Evolutionary conservation across 2,797 vertebrate species (phyloP).

Genomic region (Mormyrus proboscirostris): DNA sequence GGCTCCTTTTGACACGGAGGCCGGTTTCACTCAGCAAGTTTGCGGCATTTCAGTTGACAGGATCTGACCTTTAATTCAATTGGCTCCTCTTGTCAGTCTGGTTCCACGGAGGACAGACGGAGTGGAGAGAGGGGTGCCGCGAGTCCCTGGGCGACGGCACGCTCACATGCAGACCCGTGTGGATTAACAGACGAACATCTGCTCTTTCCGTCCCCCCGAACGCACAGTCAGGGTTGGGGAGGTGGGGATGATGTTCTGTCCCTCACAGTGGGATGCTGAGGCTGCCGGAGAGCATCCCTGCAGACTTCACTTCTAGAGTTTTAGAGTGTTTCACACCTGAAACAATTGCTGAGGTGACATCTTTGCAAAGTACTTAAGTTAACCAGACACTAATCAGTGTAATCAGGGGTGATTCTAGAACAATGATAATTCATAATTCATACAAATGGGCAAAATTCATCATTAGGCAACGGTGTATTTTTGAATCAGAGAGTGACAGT

Average conservation of each 20-base stretch:
- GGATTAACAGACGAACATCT: neutral
- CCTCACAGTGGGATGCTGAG: neutral
- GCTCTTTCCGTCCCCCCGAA: neutral
- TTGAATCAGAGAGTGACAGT: neutral
- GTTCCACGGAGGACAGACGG: neutral
- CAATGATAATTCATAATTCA: neutral
- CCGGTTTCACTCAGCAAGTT: neutral
- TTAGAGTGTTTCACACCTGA: neutral
- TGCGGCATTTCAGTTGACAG: neutral
- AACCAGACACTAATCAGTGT: neutral
- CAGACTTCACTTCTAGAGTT: neutral
- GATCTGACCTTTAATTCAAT: conserved; percentile 6
- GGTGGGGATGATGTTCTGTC: neutral
- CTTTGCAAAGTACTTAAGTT: neutral
- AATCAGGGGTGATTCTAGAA: neutral
- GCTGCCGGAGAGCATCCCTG: neutral
- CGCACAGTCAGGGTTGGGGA: neutral
- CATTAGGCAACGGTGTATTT: neutral
- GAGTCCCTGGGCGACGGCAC: neutral
- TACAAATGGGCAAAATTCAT: neutral
- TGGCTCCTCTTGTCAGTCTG: neutral
- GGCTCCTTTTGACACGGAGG: neutral
- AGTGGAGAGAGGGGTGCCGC: too few relatives aligned
- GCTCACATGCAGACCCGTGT: neutral
- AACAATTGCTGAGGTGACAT: neutral